Percentiles rank a stretch among this genome's conserved stretches.
Conservation (phyloP, 2,797 vertebrate genomes). For the Danio tinwini region DNA sequence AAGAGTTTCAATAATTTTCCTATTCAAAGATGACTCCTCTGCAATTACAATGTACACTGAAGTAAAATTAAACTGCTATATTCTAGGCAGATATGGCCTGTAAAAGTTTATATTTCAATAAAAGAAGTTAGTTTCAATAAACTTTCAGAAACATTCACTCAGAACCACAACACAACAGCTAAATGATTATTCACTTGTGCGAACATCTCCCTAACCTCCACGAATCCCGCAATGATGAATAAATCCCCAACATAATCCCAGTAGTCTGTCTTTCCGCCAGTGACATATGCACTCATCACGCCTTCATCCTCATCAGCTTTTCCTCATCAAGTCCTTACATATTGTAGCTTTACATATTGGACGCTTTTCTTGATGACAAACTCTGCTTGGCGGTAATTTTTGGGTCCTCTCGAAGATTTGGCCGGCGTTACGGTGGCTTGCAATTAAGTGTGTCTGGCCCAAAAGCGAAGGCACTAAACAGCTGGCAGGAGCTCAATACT, state of each 20-base stretch:
- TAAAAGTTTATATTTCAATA: too few relatives aligned
- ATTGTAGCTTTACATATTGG: conserved; percentile 31
- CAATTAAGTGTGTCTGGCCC: conserved; percentile 87
- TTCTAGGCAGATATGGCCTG: too few relatives aligned
- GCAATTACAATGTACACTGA: too few relatives aligned
- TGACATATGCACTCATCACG: conserved; percentile 18
- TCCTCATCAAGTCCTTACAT: conserved; percentile 16
- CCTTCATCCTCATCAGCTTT: conserved; percentile 24
- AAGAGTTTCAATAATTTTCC: too few relatives aligned
- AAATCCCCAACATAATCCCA: conserved; percentile 26
- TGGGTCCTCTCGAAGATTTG: conserved; percentile 72
- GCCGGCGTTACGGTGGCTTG: conserved; percentile 71
- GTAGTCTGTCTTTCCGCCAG: conserved; percentile 17
- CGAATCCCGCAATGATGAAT: conserved; percentile 19
- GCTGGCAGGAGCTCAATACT: conserved; percentile 91
- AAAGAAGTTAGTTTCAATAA: too few relatives aligned
- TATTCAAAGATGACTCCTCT: too few relatives aligned
- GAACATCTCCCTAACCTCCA: conserved; percentile 1
- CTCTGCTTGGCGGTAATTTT: conserved; percentile 77
- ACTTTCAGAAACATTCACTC: background rate
- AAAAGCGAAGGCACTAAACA: conserved; percentile 84
- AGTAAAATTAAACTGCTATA: too few relatives aligned
- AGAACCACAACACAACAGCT: background rate
- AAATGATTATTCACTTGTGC: conserved; percentile 6
- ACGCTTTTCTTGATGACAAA: conserved; percentile 57